Base-by-base conservation (phyloP, 2,888 invertebrate species). In the Nomada flava region DNA sequence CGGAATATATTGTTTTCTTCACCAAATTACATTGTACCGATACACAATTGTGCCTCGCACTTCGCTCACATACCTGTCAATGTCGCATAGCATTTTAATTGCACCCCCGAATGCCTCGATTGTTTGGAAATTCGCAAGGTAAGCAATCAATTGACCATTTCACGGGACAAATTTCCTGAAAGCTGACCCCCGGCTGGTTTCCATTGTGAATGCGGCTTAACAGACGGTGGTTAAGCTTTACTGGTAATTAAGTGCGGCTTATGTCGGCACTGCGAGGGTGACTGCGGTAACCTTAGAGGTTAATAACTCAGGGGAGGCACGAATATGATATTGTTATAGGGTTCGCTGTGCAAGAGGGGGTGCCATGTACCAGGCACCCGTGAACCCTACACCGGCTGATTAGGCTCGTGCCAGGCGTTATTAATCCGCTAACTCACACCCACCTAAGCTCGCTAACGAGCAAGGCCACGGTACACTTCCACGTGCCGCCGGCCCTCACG, bases 281-380 rank as follows among this genome's bases (percentile, higher is more conserved):
- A 86, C 85, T 90, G 87, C 79, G 90, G 93, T 93, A 93, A 93
- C 92, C 91, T 92, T 92, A 93, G 91, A 93, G 92, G 91, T 93
- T 93, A 92, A 93, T 93, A 93, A 93, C 91, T 92, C 89, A 84
- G 84, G 88, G 89, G 86, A 68, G 84, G 83, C 60, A 67, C 89
- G 92, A 92, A 93, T 93, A 93, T 92, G 92, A 93, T 93, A 93
- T 93, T 90, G 91, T 92, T 92, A 92, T 90, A 89, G 90, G 91
- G 91, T 88, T 85, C 87, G 69, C 53, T 80, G 82, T 42, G 18
- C 50, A 57, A 42, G 76, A 71, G 82, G 72, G 83, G 73, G 74
- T 65, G 81, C 70, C 60, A 75, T 74, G 79, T 85, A 68, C 87
- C 86, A 88, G 82, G 86, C 89, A 89, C 89, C 88, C 87, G 85